Base-by-base conservation (phyloP, 2,113 vertebrate species). In the Erythrolamprus reginae region DNA sequence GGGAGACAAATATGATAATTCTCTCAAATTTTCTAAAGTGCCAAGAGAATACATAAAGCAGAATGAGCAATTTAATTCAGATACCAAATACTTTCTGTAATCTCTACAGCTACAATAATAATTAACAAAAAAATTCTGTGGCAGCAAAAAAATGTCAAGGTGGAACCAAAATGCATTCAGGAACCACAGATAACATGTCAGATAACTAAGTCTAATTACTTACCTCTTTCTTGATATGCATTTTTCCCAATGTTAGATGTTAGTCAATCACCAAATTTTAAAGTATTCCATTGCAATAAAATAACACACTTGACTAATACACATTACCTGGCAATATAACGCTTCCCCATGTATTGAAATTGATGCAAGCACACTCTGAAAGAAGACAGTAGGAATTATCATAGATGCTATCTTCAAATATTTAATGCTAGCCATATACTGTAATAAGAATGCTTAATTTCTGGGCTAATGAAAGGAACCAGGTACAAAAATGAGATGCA, bases 271-370 rank as follows among this genome's bases (percentile, higher is more conserved):
- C 93, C 26, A 86, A 33, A n/a, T 70, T 17, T 84, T 86, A 92
- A 91, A 82, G 42, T 47, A 89, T 50, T 83, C 0, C 26, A 17
- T 28, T 90, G 77, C 89, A 84, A 91, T 53, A 0, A 1, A 88
- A 88, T 4, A 52, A 91, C 70, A 65, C 53, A 84, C 48, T 55
- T 52, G 86, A 94, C 90, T 52, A 77, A 89, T 94, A 96, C 95
- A 98, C 97, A 95, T 96, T 99, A 99, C 99, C 99, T 99, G 97
- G 98, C 98, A 88, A 99, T 99, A 94, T 99, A 99, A 96, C 99
- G 95, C 89, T 99, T 99, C 33, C 99, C 99, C 98, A 99, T 98
- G 95, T 99, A 99, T 97, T 98, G 98, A 97, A 99, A 99, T 97
- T 99, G 99, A 97, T 99, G 98, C 61, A 99, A 97, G 93, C 98